Evolutionary conservation across 2,113 vertebrate species (phyloP), one percentile per base, ranked within the genome.

Genomic region (Jacana jacana): DNA sequence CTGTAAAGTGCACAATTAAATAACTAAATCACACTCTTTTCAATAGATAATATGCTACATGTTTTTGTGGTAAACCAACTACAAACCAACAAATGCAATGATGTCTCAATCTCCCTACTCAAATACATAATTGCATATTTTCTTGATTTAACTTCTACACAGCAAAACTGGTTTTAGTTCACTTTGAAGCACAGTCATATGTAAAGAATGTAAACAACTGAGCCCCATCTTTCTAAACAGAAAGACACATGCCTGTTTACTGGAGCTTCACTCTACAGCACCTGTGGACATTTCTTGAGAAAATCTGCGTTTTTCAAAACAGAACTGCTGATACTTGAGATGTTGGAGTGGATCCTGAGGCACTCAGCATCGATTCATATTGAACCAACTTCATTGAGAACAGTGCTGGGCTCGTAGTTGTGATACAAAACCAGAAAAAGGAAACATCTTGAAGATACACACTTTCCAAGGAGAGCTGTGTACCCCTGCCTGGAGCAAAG

Each of bases 321-420:
- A 64, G 75, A 64, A 72, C 4, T 15, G 30, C 51, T 0, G 6
- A 63, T 63, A n/a, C 54, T 79, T 4, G 9, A 63, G 68, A n/a
- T 64, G 44, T 25, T 7, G 22, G 44, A 80, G 73, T 2, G 3
- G 48, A 75, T 76, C 49, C 58, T 83, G 79, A 42, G 51, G 24
- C 1, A 1, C 18, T 58, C 60, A n/a, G 66, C 35, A 42, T 17
- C 1, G 1, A 58, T 42, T 82, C 13, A 22, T 42, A 39, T 44
- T 64, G 76, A 79, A 72, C 10, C 0, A 0, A 30, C 30, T 31
- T 73, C 28, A 8, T 0, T 40, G 37, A 82, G 71, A 65, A 7
- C 23, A 46, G 66, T 2, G 0, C 51, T 39, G 40, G 31, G 44
- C 49, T 27, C 1, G 2, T 4, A 57, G 52, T 48, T 61, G 25